phyloP scores from a whole-genome alignment of 2,797 vertebrate species.

The Rhabdomys pumilio region DNA sequence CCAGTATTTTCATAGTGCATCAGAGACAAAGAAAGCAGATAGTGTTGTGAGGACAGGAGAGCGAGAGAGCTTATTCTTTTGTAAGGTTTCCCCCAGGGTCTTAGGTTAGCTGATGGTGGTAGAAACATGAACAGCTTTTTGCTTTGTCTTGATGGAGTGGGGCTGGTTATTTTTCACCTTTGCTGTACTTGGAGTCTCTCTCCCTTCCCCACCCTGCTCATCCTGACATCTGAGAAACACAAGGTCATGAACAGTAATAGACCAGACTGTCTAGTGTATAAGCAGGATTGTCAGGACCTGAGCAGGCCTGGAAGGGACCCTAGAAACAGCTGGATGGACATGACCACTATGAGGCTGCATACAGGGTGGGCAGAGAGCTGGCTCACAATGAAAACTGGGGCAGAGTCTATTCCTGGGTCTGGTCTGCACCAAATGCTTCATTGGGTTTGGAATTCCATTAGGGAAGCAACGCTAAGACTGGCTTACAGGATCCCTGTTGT shows the following conservation, averaged over 20 bases:
- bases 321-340: background rate
- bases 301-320: background rate
- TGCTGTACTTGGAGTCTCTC: background rate
- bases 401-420: background rate
- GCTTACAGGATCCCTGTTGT: background rate
- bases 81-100: background rate
- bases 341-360: background rate
- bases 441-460: background rate
- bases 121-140: background rate
- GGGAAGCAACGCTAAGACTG: background rate
- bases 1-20: background rate
- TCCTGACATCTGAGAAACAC: background rate
- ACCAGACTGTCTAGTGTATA: background rate
- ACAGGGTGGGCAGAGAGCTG: accelerated
- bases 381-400: background rate
- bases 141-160: background rate
- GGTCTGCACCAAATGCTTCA: background rate
- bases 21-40: background rate
- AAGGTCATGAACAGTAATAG: background rate
- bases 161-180: conserved; percentile 10
- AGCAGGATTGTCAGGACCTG: background rate
- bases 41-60: background rate
- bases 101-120: background rate
- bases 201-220: background rate
- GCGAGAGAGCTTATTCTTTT: background rate